Evolutionary conservation across 2,888 invertebrate genomes (phyloP).

Genomic region (Acheta domesticus): DNA sequence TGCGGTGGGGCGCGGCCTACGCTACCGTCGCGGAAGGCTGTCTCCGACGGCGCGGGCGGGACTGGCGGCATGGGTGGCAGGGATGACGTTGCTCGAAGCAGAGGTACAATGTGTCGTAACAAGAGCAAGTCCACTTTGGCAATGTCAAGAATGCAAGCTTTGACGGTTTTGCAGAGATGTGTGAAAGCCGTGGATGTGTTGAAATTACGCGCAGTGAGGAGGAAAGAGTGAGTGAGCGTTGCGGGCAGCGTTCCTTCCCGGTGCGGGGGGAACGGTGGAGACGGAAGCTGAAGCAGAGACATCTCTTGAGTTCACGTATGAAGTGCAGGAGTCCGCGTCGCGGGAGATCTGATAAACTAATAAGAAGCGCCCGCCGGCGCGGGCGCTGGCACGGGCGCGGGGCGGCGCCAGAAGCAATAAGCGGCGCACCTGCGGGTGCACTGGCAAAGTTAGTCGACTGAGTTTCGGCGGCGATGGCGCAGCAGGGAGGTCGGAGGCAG

Average conservation of each 20-base stretch:
- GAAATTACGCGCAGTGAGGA: no score
- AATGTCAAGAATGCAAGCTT: no score
- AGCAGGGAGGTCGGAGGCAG: not conserved
- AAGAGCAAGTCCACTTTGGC: no score
- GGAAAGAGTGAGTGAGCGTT: no score
- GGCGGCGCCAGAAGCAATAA: not conserved
- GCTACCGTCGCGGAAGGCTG: no score
- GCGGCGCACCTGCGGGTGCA: conserved; percentile 1
- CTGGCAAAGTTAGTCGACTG: not conserved
- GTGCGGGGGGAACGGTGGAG: no score
- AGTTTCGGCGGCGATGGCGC: not conserved
- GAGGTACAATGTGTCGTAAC: no score
- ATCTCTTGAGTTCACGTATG: not conserved
- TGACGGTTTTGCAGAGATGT: no score
- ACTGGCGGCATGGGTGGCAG: not conserved
- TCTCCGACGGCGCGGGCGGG: not conserved
- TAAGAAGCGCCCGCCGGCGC: not conserved
- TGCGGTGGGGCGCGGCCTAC: not conserved
- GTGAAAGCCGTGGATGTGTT: no score
- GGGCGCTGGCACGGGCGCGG: no score
- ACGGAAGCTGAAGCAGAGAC: not conserved
- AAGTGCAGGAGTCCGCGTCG: not conserved
- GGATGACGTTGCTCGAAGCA: no score
- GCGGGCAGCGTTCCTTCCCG: no score
- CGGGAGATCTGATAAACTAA: conserved; percentile 4